Percentiles rank a stretch among this genome's conserved stretches.
Evolutionary conservation across 2,113 vertebrate genomes (phyloP).

Genomic region (Dendropsophus ebraccatus): DNA sequence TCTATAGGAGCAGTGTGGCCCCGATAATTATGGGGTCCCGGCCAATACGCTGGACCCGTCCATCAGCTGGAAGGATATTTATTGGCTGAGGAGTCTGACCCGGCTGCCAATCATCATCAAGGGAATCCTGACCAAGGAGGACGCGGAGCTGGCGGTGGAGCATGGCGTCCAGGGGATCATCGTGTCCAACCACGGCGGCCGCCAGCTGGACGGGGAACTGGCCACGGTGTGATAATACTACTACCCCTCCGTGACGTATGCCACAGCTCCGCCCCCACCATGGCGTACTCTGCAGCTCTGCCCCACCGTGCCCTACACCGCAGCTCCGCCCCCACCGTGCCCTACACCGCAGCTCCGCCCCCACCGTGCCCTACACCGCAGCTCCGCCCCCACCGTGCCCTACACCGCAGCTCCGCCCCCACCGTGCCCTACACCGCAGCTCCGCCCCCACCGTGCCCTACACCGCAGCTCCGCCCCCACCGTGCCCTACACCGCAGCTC

Average conservation of each 20-base stretch:
- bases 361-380: no score
- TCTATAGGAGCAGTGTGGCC: slow-evolving; percentile 69
- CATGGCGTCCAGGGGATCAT: slow-evolving; percentile 90
- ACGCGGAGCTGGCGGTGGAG: slow-evolving; percentile 89
- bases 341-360: no score
- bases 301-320: no score
- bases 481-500: no score
- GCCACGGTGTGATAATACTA: slow-evolving; percentile 90
- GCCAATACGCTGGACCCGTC: slow-evolving; percentile 80
- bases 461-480: no score
- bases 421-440: no score
- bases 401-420: no score
- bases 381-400: no score
- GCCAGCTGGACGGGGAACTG: slow-evolving; percentile 90
- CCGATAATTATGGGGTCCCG: slow-evolving; percentile 74
- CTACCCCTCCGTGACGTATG: no score
- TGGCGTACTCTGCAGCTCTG: neutral
- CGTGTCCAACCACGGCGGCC: slow-evolving; percentile 94
- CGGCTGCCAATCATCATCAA: slow-evolving; percentile 91
- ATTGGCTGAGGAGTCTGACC: slow-evolving; percentile 87
- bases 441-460: no score
- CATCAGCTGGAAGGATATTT: slow-evolving; percentile 88
- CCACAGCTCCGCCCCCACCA: no score
- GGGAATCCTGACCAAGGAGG: slow-evolving; percentile 95
- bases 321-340: no score